Base-by-base conservation (phyloP, 1,140 invertebrate genomes). In the Drosophila burlai region DNA sequence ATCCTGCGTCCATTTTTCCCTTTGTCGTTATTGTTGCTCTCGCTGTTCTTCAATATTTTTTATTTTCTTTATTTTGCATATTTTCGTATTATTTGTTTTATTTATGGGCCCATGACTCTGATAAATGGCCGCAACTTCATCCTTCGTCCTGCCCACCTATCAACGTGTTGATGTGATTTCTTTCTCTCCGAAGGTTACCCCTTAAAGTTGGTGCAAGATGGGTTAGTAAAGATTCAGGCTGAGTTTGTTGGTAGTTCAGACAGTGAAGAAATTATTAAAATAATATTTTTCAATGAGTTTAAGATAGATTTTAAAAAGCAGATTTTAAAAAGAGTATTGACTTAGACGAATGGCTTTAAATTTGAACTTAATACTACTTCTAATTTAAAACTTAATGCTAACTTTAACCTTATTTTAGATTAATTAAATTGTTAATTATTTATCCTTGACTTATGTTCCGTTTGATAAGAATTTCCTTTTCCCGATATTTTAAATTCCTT, bases 31-130 rank as follows among this genome's bases (percentile, higher is more conserved):
- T 74, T 67, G 52, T 26, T 21, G 15, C 40, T 29, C 24, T 57
- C 15, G 42, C 52, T 57, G 31, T 60, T 45, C 57, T 34, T 61
- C 36, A 40, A 59, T 68, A 50, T 52, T 52, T 81, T 77, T 81
- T 78, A 84, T 87, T 78, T 80, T 75, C 76, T 49, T 84, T 89
- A 79, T 84, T 89, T 89, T 89, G 84, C 85, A 89, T 84, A 89
- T 81, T 89, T 89, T 72, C 64, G 77, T 89, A 89, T 89, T 89
- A 89, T 89, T 89, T 89, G 85, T 84, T 90, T 89, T 89, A 89
- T 89, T 89, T 89, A 90, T 89, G 84, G 69, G 74, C 60, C 80
- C 80, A 62, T 76, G 66, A 80, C 60, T 80, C 85, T 89, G 84
- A 89, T 90, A 89, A 89, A 89, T 90, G 81, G 84, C 84, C 54